Evolutionary conservation across 2,113 vertebrate species (phyloP).

Genomic region (Arvicanthis niloticus): DNA sequence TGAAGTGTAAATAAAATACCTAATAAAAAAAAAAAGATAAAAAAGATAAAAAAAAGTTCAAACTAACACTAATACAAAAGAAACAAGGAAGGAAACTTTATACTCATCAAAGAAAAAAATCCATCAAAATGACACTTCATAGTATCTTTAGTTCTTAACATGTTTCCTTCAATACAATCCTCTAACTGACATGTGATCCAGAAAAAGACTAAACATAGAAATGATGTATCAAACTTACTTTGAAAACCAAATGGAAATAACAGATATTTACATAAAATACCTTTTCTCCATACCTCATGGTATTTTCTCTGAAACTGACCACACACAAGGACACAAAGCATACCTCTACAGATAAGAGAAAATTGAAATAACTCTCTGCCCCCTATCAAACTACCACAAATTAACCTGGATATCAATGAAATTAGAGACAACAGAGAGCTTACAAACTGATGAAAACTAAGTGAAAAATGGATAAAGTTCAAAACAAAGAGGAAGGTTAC

Average conservation of each 20-base stretch:
- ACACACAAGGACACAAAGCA: no score
- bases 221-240: neutral
- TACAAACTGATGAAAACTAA: no score
- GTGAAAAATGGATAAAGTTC: no score
- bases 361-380: no score
- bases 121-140: neutral
- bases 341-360: no score
- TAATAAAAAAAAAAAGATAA: no score
- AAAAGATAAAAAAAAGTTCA: no score
- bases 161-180: neutral
- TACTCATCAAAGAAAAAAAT: neutral
- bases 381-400: no score
- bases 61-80: neutral
- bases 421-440: no score
- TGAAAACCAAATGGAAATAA: neutral
- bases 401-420: no score
- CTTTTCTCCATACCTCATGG: neutral
- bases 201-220: neutral
- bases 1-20: no score
- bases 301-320: neutral
- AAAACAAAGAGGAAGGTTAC: no score
- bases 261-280: neutral
- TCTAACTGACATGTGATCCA: neutral
- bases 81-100: neutral
- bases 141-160: neutral